Base-by-base conservation (phyloP, 2,797 vertebrate species). In the Hybognathus amarus region DNA sequence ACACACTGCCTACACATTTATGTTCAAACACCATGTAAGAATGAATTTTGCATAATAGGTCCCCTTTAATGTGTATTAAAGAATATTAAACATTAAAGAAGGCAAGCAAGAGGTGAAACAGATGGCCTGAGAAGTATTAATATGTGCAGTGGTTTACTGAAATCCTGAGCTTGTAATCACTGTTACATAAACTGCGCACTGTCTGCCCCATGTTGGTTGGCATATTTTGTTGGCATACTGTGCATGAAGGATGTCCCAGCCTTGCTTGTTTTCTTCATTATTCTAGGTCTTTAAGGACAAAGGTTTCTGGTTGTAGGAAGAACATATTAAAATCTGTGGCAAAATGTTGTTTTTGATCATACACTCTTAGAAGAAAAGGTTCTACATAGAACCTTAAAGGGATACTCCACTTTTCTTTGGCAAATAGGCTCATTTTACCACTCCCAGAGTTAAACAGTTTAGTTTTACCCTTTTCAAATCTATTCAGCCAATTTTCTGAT, bases 101-200 rank as follows among this genome's bases (percentile, higher is more conserved):
- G 36, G 47, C 17, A 24, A 64, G 42, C 27, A 33, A 82, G 71
- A 47, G 22, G 30, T n/a, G 91, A 89, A 90, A 91, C 96, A 98
- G 96, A 98, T 97, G 96, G 95, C 92, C 92, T 92, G 92, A 91
- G 93, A 88, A 92, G 93, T 92, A 95, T 94, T 95, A 96, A 95
- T 95, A 93, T 93, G 92, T 79, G 77, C 77, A 67, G 77, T 9
- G 77, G 63, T 79, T 66, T 50, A 79, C 63, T 79, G n/a, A 52
- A 79, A 79, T 52, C 92, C 94, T 93, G 87, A 88, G 89, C 85
- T 95, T 95, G 89, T 95, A 94, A 96, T 96, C 95, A 93, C 92
- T 93, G 95, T 94, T 95, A 95, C 94, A 94, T 95, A 96, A 79
- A 67, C 77, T 66, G 77, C 77, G 67, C 77, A 95, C 54, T 42